These are phyloP conservation scores for Macrophya alboannulata DNA, from an alignment of 2,888 invertebrate genomes.

Conservation along the genomic window DNA sequence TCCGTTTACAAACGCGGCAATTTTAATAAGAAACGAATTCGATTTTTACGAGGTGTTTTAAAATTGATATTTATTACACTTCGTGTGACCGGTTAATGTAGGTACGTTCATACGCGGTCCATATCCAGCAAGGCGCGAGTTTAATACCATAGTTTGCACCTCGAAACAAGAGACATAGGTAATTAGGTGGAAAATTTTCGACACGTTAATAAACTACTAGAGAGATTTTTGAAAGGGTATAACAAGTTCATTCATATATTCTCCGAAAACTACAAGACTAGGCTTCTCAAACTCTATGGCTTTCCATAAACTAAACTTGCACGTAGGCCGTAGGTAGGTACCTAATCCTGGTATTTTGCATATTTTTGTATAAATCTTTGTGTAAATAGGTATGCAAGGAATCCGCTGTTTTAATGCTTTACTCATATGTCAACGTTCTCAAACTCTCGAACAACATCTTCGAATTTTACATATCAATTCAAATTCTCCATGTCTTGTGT, in stretches of 20 bases:
- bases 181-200: constrained; percentile 9
- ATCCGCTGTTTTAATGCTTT: background rate
- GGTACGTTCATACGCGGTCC: background rate
- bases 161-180: constrained; percentile 22
- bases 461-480: constrained; percentile 2
- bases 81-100: background rate
- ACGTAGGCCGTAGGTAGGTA: background rate
- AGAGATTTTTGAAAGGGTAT: constrained; percentile 3
- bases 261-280: background rate
- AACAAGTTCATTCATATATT: constrained; percentile 37
- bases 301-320: background rate
- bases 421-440: background rate
- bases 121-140: background rate
- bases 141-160: background rate
- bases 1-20: constrained; percentile 24
- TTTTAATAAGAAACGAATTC: constrained; percentile 15
- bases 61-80: constrained; percentile 25
- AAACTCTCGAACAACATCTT: background rate
- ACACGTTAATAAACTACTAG: background rate
- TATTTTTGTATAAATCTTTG: constrained; percentile 17
- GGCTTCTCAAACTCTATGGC: background rate
- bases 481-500: background rate
- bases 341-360: background rate
- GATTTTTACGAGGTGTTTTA: constrained; percentile 17
- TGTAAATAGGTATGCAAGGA: background rate